These are phyloP conservation scores for Erebia palarica DNA, from an alignment of 2,888 invertebrate genomes.

Conservation along the genomic window DNA sequence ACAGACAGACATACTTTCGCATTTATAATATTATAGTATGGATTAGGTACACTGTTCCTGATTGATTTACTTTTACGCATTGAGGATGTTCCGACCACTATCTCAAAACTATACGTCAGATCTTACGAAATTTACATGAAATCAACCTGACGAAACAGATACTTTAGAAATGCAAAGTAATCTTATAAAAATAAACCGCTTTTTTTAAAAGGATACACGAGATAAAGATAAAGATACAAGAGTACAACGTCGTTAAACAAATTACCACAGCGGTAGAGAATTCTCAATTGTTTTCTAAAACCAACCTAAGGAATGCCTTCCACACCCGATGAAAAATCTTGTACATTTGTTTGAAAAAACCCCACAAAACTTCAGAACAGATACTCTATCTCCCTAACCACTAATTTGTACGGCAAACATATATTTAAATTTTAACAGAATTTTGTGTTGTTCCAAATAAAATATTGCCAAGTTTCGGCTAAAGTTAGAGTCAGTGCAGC, in stretches of 20 bases:
- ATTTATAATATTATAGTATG: too few species aligned
- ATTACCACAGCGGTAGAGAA: background rate
- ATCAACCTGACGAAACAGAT: too few species aligned
- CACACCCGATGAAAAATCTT: conserved; percentile 13
- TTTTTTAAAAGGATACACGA: background rate
- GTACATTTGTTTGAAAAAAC: conserved; percentile 15
- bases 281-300: conserved; percentile 1
- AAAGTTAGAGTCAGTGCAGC: conserved; percentile 13
- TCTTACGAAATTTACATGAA: too few species aligned
- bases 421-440: conserved; percentile 23
- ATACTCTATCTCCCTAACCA: conserved; percentile 25
- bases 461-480: conserved; percentile 22
- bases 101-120: too few species aligned
- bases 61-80: too few species aligned
- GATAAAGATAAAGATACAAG: background rate
- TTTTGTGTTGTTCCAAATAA: conserved; percentile 25
- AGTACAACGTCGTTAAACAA: background rate
- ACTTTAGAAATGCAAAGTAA: too few species aligned
- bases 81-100: too few species aligned
- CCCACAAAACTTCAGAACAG: conserved; percentile 20
- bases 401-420: conserved; percentile 25
- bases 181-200: too few species aligned
- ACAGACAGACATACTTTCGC: too few species aligned
- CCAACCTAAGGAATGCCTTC: background rate
- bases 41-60: too few species aligned